A percentile compares a stretch with the other conserved stretches of the same genome.
Evolutionary conservation across 2,113 vertebrate species (phyloP).

Genomic region (Gallinago undulata): DNA sequence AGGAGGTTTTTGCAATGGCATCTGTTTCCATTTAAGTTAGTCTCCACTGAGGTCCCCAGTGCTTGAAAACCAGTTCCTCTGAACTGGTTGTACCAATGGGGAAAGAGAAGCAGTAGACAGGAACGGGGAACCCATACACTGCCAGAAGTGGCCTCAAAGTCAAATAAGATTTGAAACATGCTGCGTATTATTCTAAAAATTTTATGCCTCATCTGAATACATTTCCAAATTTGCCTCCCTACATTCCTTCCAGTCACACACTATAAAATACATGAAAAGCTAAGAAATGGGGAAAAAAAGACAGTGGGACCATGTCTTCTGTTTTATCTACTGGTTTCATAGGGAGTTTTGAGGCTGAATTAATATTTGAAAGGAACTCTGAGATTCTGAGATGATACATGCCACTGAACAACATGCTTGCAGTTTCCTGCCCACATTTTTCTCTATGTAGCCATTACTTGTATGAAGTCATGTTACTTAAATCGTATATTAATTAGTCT

Average conservation of each 20-base stretch:
- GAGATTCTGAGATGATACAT: background rate
- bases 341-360: conserved; percentile 3
- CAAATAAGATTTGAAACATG: background rate
- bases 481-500: background rate
- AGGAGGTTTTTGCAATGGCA: conserved; percentile 6
- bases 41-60: background rate
- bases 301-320: background rate
- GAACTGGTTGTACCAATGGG: background rate
- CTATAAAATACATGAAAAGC: background rate
- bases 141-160: background rate
- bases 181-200: background rate
- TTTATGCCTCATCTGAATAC: background rate
- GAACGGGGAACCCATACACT: background rate
- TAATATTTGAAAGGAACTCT: conserved; percentile 17
- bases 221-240: background rate
- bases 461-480: background rate
- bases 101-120: background rate
- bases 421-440: background rate
- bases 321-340: conserved; percentile 8
- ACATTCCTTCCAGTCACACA: background rate
- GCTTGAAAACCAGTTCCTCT: background rate
- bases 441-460: background rate
- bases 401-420: background rate
- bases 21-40: background rate
- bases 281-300: background rate